Evolutionary conservation across 2,888 invertebrate genomes (phyloP), one percentile per base, ranked within the genome.

Genomic region (Adelphocoris suturalis): DNA sequence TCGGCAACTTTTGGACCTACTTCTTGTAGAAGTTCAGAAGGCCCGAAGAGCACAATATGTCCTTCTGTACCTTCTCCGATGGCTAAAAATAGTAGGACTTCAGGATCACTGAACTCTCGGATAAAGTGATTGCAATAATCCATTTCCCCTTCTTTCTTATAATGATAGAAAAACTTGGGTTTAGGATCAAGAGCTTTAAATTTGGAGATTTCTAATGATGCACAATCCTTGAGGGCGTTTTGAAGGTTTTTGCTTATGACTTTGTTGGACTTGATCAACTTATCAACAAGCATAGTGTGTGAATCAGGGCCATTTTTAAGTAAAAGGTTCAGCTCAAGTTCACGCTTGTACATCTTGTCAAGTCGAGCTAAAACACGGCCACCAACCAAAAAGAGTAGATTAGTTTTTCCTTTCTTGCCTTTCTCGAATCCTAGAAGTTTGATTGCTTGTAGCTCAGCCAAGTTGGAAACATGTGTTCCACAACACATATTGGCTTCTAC

Each of bases 401-500:
- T 93, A 2, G 92, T 93, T 91, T 94, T 94, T 93, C 93, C 88
- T 91, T 92, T 93, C 96, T 97, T 12, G 14, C 96, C 96, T 90
- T 96, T 96, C 92, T 97, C 97, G 0, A 94, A 93, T 86, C 96
- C 95, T 16, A 97, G 93, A 76, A 97, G 91, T 92, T 95, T 95
- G 13, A 95, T 93, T 7, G 93, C 92, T 93, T 94, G 94, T 61
- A 94, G 92, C 91, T 95, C 94, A 52, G 95, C 95, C 48, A 97
- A 94, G 93, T 96, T 97, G 5, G 95, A 94, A 0, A 98, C 97
- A 93, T 98, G 98, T 0, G 98, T 98, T 0, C 98, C 98, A 93
- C 98, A 98, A 93, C 98, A 98, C 95, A 97, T 96, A 92, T 97
- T 97, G 90, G 95, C 95, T 92, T 98, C 97, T 80, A 97, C 93